Evolutionary conservation across 2,113 vertebrate genomes (phyloP), one percentile per base, ranked within the genome.

Genomic region (Stomatorhinus ivindoensis): DNA sequence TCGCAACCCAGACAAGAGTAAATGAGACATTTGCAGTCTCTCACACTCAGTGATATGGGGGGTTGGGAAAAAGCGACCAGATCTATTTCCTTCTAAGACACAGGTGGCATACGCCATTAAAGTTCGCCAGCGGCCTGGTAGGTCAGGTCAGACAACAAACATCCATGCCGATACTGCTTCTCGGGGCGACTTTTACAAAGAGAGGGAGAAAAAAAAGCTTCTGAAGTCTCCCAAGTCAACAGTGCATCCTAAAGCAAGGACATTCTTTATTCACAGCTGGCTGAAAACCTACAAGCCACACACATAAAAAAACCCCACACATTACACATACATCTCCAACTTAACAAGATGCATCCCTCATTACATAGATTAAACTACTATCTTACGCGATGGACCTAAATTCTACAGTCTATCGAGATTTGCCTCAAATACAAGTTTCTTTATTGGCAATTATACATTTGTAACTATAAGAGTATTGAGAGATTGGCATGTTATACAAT

Each of bases 21-120:
- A 94, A 94, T 91, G 87, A 93, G 92, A 92, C 93, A 93, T 93
- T 91, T 94, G 92, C 91, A 90, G 90, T 19, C 47, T 91, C 91
- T 93, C 89, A 50, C 91, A 88, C 92, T 91, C 69, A 87, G 80
- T 93, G 90, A 91, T 89, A 87, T 53, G 89, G 89, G 31, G 24
- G 73, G 58, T 89, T 85, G 90, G 86, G 85, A 90, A 65, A 44
- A 27, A 83, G 89, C 90, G 58, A 90, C 39, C 44, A 50, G 76
- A 46, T 89, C 51, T 47, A 39, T 51, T 89, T 85, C 39, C 88
- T 80, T 89, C 39, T 24, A 53, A 89, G 80, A 84, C 88, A 58
- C n/a, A 27, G 80, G 51, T 51, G 39, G 53, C 24, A 89, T 89
- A 85, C 10, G 10, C 80, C 39, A 89, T 85, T 61, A 61, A 61